Evolutionary conservation across 2,797 vertebrate genomes (phyloP), one percentile per base, ranked within the genome.

Genomic region (Arnoldichthys spilopterus): DNA sequence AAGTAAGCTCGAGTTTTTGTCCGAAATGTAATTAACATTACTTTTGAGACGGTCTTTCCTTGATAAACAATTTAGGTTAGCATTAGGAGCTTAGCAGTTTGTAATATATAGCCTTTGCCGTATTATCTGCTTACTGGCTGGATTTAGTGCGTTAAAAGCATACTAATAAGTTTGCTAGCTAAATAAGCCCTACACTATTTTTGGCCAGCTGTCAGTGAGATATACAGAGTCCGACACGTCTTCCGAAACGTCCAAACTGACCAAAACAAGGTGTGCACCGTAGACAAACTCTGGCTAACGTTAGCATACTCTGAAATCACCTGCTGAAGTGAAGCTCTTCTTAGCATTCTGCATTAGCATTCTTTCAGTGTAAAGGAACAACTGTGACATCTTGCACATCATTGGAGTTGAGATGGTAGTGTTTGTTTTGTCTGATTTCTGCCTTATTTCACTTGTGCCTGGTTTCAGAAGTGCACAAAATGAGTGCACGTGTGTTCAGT

Each of bases 181-280:
- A 6, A 54, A n/a, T 22, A 9, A 76, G 20, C 43, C 20, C 3
- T n/a, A 32, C 32, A 30, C 45, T 24, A 15, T 49, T 49, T 2
- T 13, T 49, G 22, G 45, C 40, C 30, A 64, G 69, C 77, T 78
- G 77, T 78, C 77, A 78, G 47, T 72, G 69, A 24, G 69, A 24
- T 49, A 45, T 53, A 8, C 9, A 34, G 20, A 62, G 32, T 62
- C 30, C 13, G 18, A 64, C n/a, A 12, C 34, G 40, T 40, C 12
- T 3, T 40, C 32, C 28, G 4, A 18, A 18, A 37, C 6, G 8
- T 64, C 34, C 22, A 26, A 64, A 64, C 53, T 54, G 53, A 13
- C n/a, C 13, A 2, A 8, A 45, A 45, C 22, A 3, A 28, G 22
- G 11, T 26, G 6, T 8, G 20, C 7, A 11, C n/a, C n/a, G 0